Base-by-base conservation (phyloP, 2,113 vertebrate species). In the Hipposideros armiger region DNA sequence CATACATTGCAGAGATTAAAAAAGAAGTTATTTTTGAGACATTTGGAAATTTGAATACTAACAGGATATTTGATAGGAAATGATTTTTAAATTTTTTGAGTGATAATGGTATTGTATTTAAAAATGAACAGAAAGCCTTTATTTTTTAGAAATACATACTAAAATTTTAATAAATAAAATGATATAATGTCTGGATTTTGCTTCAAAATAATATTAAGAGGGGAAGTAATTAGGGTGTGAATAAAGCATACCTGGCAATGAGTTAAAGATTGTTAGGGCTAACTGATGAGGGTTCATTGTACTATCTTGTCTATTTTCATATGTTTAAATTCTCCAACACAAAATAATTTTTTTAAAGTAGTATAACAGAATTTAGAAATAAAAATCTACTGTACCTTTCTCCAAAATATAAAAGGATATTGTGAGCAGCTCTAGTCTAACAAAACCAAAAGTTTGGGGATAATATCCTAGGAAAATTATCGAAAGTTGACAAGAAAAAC, bases 311-410 rank as follows among this genome's bases (percentile, higher is more conserved):
- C 16, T 64, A 66, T 72, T 82, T 62, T 80, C 36, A 69, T 26
- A 69, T 80, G 76, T 80, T 90, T 66, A 58, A 77, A 64, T 85
- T 86, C 69, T 85, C n/a, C 36, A n/a, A 80, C 56, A 91, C 22
- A 90, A 66, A 88, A 36, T 9, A 20, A 45, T 70, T 54, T 58
- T 22, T 24, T 14, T 47, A 81, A 81, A 70, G 24, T 32, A 32
- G n/a, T n/a, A 9, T 22, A 73, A 84, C 5, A 92, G 50, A 42
- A 76, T 56, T 73, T 11, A 94, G 58, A 42, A 73, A 58, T 50
- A 58, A 87, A 86, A 93, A 83, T 36, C 11, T 36, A 76, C 5
- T 76, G 69, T n/a, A 47, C 14, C 15, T 20, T 74, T 58, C 80
- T 69, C 19, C 20, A 19, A 30, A 74, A 64, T 66, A 54, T 54